phyloP scores from a whole-genome alignment of 2,797 vertebrate genomes.

The Dendrocincla fuliginosa region DNA sequence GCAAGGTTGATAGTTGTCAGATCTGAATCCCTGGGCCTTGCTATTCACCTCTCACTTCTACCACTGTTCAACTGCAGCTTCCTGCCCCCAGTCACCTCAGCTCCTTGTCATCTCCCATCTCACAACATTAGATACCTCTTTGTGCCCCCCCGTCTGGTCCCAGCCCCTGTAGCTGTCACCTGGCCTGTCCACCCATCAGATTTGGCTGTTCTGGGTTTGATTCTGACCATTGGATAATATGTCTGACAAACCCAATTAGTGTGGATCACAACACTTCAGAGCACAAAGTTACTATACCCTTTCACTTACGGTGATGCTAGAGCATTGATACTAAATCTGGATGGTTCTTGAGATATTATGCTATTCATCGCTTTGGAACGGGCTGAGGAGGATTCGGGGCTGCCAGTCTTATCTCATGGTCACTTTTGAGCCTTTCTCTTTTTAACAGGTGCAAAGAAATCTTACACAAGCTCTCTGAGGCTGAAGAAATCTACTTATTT shows the following conservation, averaged over 20 bases:
- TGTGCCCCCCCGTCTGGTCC: rapidly evolving
- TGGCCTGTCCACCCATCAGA: neutral
- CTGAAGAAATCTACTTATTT: neutral
- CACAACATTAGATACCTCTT: neutral
- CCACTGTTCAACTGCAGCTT: neutral
- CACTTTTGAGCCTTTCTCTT: neutral
- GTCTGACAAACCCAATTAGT: neutral
- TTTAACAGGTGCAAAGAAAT: neutral
- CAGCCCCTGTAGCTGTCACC: neutral
- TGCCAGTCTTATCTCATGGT: neutral
- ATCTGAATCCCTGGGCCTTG: neutral
- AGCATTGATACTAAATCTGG: neutral
- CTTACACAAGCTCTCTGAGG: neutral
- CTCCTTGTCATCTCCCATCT: neutral
- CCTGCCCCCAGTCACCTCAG: neutral
- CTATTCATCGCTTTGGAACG: neutral
- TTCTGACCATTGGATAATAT: neutral
- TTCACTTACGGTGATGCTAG: neutral
- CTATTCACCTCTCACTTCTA: neutral
- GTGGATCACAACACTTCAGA: neutral
- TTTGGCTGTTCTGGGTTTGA: neutral
- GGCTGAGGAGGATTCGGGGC: rapidly evolving
- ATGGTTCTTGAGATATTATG: neutral
- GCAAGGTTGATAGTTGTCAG: neutral
- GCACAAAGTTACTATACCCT: rapidly evolving